These are phyloP conservation scores for Eledona agricola DNA, from an alignment of 2,888 invertebrate species.

Conservation along the genomic window DNA sequence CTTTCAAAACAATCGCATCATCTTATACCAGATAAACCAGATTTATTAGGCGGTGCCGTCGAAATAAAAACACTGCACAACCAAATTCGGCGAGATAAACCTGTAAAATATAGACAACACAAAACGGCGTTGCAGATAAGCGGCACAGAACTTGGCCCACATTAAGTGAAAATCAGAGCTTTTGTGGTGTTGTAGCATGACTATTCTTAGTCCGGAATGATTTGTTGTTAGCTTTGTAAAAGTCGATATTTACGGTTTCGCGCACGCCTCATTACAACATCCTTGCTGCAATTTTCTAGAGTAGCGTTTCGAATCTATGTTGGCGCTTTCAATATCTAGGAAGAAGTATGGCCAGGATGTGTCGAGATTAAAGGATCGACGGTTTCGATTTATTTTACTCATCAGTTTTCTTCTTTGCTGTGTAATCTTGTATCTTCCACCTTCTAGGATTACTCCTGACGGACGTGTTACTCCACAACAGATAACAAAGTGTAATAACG, in stretches of 20 bases:
- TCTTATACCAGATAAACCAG: conserved; percentile 22
- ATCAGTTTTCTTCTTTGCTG: conserved; percentile 20
- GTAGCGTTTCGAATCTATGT: conserved; percentile 12
- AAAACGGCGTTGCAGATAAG: conserved; percentile 14
- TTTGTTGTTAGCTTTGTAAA: conserved; percentile 8
- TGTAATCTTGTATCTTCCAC: conserved; percentile 28
- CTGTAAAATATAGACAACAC: conserved; percentile 22
- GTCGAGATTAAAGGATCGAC: conserved; percentile 34
- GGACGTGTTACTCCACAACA: conserved; percentile 13
- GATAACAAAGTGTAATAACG: conserved; percentile 20
- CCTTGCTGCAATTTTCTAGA: conserved; percentile 27
- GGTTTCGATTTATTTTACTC: conserved; percentile 27
- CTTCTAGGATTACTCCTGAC: conserved; percentile 23
- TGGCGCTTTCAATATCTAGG: conserved; percentile 25
- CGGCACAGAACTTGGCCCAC: no score
- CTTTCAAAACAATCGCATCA: conserved; percentile 25
- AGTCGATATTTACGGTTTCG: conserved; percentile 9
- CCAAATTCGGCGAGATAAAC: conserved; percentile 17
- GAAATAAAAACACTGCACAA: conserved; percentile 19
- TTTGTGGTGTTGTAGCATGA: no score
- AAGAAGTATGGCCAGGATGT: conserved; percentile 30
- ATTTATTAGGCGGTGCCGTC: conserved; percentile 8
- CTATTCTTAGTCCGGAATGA: background rate
- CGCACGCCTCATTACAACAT: conserved; percentile 22
- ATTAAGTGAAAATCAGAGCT: no score